Conservation (phyloP, 2,113 vertebrate species). For the Beaufortia kweichowensis region DNA sequence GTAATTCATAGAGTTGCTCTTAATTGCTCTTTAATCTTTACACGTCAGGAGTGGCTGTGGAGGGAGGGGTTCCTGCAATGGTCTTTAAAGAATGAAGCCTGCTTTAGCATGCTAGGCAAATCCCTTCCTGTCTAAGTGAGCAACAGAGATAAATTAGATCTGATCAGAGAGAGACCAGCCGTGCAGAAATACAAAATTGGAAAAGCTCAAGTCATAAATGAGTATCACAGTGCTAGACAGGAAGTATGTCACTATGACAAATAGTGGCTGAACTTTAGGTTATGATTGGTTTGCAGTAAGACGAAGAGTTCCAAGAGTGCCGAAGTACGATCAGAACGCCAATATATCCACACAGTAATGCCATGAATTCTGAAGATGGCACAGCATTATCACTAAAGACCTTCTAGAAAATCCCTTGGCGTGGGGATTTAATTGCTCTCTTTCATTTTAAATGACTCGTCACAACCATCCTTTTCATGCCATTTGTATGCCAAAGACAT, state of each 20-base stretch:
- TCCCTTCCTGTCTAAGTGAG: constrained; percentile 30
- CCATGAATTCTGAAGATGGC: no score
- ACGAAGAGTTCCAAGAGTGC: no score
- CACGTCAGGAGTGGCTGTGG: constrained; percentile 15
- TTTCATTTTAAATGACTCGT: no score
- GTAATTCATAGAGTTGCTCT: constrained; percentile 42
- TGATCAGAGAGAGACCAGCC: constrained; percentile 10
- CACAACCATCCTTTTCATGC: no score
- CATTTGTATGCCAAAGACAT: no score
- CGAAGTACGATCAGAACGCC: no score
- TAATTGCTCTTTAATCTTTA: constrained; percentile 57
- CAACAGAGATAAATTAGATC: constrained; percentile 30
- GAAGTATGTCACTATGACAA: not conserved
- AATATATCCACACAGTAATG: no score
- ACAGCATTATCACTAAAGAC: no score
- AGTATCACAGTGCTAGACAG: not conserved
- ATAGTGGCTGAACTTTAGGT: not conserved
- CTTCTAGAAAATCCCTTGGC: no score
- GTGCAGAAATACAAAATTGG: constrained; percentile 1
- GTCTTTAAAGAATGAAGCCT: constrained; percentile 22
- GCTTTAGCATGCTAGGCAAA: constrained; percentile 32
- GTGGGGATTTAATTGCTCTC: no score
- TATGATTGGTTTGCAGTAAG: not conserved
- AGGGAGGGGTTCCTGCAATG: constrained; percentile 1
- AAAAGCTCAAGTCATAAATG: constrained; percentile 13